Percentiles rank a stretch among this genome's conserved stretches.
Conservation (phyloP, 2,888 invertebrate genomes). For the Prosopocoilus inquinatus region DNA sequence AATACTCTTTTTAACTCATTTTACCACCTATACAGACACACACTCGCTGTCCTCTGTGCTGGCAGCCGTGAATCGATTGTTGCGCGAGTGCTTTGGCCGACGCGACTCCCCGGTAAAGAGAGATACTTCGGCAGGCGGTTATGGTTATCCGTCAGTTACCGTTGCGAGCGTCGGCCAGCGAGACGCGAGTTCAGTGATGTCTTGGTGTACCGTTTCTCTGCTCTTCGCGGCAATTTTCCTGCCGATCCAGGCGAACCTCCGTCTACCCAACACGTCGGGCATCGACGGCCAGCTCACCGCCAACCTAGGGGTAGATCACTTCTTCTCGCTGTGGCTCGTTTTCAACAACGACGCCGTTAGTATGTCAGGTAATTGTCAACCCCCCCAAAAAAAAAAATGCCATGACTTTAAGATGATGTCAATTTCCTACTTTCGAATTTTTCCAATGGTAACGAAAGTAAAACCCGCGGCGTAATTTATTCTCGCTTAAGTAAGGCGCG, state of each 20-base stretch:
- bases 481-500: too few species aligned
- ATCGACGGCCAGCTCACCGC: constrained; percentile 54
- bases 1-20: too few species aligned
- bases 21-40: background rate
- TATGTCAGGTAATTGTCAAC: constrained; percentile 46
- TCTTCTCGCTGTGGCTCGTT: constrained; percentile 55
- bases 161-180: constrained; percentile 23
- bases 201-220: constrained; percentile 15
- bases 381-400: too few species aligned
- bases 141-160: constrained; percentile 27
- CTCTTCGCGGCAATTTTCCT: constrained; percentile 12
- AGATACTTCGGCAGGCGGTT: constrained; percentile 22
- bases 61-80: constrained; percentile 32
- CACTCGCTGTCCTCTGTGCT: constrained; percentile 4
- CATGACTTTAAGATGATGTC: too few species aligned
- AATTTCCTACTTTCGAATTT: too few species aligned
- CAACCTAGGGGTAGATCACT: constrained; percentile 52
- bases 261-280: constrained; percentile 53
- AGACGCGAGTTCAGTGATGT: constrained; percentile 25
- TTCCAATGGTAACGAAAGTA: too few species aligned
- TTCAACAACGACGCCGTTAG: constrained; percentile 54
- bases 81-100: constrained; percentile 30
- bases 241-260: constrained; percentile 26
- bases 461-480: too few species aligned
- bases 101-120: constrained; percentile 29